Evolutionary conservation across 2,797 vertebrate species (phyloP).

Genomic region (Pteronotus mesoamericanus): DNA sequence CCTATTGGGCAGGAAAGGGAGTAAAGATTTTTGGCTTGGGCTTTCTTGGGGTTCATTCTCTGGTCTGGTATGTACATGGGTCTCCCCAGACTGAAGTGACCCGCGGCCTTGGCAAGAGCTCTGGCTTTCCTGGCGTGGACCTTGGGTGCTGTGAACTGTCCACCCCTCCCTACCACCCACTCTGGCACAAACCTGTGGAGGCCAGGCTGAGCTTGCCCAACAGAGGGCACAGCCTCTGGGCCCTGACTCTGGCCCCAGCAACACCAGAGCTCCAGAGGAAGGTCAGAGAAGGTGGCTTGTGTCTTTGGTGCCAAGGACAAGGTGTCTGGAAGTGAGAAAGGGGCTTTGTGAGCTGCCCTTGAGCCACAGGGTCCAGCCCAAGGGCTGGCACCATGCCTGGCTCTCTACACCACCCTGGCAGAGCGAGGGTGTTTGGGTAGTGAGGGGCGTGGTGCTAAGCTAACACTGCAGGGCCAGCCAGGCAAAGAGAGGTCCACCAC

Average conservation of each 20-base stretch:
- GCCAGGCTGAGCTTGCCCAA: not conserved
- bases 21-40: slow-evolving; percentile 67
- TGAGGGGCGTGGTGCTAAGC: not conserved
- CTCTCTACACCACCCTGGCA: not conserved
- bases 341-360: slow-evolving; percentile 8
- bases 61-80: slow-evolving; percentile 68
- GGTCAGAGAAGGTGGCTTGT: slow-evolving; percentile 22
- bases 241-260: not conserved
- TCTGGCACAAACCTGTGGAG: not conserved
- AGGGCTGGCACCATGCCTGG: not conserved
- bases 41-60: slow-evolving; percentile 53
- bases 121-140: not conserved
- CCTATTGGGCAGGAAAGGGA: not conserved
- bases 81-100: not conserved
- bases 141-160: not conserved
- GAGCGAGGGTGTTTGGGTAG: not conserved
- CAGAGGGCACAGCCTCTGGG: not conserved
- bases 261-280: slow-evolving; percentile 30
- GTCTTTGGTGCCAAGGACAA: slow-evolving; percentile 83
- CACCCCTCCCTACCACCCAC: not conserved
- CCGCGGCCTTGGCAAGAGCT: not conserved
- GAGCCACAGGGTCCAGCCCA: not conserved
- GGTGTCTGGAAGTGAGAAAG: not conserved
- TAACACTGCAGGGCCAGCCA: slow-evolving; percentile 37
- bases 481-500: not conserved